These are phyloP conservation scores for Drosophila quadrilineata DNA, from an alignment of 1,140 invertebrate genomes.

Conservation along the genomic window DNA sequence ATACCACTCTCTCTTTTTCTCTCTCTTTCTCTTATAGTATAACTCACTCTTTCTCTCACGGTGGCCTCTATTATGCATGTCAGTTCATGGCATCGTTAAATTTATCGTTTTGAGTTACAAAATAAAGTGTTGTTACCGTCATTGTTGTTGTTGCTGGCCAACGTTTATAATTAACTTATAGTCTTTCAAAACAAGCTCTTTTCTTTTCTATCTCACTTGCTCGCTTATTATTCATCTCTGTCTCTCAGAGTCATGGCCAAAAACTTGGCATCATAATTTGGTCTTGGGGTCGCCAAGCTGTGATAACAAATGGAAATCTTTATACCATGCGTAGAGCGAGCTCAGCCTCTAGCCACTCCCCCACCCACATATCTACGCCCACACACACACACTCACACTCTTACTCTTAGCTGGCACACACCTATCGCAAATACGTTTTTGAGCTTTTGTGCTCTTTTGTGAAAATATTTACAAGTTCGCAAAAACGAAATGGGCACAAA, in stretches of 20 bases:
- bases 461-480: constrained; percentile 40
- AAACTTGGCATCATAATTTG: constrained; percentile 37
- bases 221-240: no score
- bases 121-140: constrained; percentile 22
- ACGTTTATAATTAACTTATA: constrained; percentile 68
- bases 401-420: neutral
- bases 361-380: neutral
- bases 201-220: no score
- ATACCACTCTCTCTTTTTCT: no score
- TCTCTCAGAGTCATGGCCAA: constrained; percentile 6
- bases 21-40: no score
- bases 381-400: neutral
- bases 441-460: constrained; percentile 34
- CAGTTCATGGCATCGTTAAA: constrained; percentile 8
- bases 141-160: constrained; percentile 1
- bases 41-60: no score
- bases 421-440: constrained; percentile 35
- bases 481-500: constrained; percentile 25
- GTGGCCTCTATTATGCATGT: constrained; percentile 27
- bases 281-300: constrained; percentile 17
- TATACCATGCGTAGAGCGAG: constrained; percentile 22
- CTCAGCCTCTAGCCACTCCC: neutral
- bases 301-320: constrained; percentile 38
- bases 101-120: constrained; percentile 58
- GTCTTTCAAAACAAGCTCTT: constrained; percentile 35